Conservation (phyloP, 2,113 vertebrate species). For the Catagonus wagneri region DNA sequence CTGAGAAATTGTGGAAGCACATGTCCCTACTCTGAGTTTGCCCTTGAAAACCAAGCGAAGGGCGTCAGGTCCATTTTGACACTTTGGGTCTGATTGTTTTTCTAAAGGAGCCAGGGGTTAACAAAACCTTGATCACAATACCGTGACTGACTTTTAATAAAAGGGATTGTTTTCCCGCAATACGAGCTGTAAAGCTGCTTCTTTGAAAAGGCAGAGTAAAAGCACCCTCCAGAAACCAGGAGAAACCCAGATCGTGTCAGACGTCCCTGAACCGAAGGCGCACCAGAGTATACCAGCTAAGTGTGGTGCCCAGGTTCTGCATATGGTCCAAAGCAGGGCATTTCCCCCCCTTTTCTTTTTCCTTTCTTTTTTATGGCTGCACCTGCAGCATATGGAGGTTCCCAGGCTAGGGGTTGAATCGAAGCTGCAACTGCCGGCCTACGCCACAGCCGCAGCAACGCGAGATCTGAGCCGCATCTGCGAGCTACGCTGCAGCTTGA, state of each 20-base stretch:
- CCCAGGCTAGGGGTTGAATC: no score
- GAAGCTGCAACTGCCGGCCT: no score
- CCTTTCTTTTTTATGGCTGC: no score
- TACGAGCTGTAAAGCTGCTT: background rate
- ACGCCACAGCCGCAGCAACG: no score
- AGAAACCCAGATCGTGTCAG: background rate
- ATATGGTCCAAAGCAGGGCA: background rate
- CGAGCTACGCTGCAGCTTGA: no score
- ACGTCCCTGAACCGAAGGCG: background rate
- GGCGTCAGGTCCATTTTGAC: background rate
- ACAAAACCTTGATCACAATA: background rate
- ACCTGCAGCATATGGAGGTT: no score
- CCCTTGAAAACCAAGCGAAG: background rate
- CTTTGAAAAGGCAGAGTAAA: background rate
- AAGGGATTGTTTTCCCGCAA: background rate
- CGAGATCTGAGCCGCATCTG: no score
- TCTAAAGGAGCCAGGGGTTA: background rate
- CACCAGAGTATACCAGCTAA: fast-evolving
- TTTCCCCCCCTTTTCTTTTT: no score
- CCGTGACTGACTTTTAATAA: background rate
- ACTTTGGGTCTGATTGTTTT: background rate
- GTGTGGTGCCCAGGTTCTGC: fast-evolving
- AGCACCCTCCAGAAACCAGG: fast-evolving
- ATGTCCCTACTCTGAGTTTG: fast-evolving
- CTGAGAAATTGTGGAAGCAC: background rate